phyloP scores from a whole-genome alignment of 2,797 vertebrate genomes.

The Clarias pachynema region DNA sequence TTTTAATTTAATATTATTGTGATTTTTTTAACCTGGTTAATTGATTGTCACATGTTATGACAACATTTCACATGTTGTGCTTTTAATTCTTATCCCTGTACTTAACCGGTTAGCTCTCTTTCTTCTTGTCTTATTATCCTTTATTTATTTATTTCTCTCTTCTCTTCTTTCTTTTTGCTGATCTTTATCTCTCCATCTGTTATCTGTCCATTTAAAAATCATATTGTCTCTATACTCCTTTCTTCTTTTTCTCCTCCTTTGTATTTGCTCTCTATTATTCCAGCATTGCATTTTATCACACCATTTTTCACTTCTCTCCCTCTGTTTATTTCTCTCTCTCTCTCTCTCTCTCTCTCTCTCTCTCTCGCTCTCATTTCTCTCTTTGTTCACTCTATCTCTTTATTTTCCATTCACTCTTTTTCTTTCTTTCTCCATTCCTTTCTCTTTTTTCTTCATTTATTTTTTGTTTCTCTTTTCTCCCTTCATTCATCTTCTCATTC shows the following conservation, averaged over 20 bases:
- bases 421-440: slow-evolving; percentile 1
- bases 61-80: no score
- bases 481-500: not conserved
- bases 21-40: no score
- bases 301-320: no score
- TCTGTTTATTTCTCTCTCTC: not conserved
- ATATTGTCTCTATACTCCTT: not conserved
- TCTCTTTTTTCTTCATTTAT: slow-evolving; percentile 54
- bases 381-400: slow-evolving; percentile 11
- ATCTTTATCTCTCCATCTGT: not conserved
- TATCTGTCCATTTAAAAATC: no score
- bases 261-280: not conserved
- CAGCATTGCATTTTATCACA: no score
- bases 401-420: slow-evolving; percentile 37
- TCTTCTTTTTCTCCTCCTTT: not conserved
- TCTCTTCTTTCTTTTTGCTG: not conserved
- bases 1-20: no score
- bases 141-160: not conserved
- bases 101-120: not conserved
- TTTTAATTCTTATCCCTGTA: not conserved
- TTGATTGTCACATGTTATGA: no score
- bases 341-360: no score
- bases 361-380: not conserved
- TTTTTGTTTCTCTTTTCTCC: slow-evolving; percentile 43
- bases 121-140: not conserved